A percentile compares a stretch with the other conserved stretches of the same genome.
phyloP scores from a whole-genome alignment of 2,797 vertebrate species.

The Rhinogobio ventralis region DNA sequence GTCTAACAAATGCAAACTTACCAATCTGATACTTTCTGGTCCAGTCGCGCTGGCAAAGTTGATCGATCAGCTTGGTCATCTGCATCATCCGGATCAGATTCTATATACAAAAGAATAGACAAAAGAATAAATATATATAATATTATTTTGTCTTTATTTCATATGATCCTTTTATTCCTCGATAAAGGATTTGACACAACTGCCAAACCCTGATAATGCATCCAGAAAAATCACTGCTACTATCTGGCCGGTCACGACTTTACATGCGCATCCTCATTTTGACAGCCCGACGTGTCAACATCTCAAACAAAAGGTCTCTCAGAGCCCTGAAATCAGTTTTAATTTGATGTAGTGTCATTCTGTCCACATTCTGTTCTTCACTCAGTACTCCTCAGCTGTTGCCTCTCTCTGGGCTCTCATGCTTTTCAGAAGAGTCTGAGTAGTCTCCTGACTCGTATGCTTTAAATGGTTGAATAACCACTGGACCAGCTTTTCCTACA shows the following conservation, averaged over 20 bases:
- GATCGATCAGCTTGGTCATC: too few species aligned
- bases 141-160: not conserved
- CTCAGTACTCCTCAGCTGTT: constrained; percentile 6
- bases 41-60: too few species aligned
- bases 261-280: constrained; percentile 4
- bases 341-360: constrained; percentile 36
- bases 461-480: constrained; percentile 24
- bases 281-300: constrained; percentile 14
- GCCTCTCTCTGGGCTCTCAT: not conserved
- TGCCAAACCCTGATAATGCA: not conserved
- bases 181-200: constrained; percentile 13
- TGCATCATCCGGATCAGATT: too few species aligned
- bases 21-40: too few species aligned
- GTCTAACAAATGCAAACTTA: too few species aligned
- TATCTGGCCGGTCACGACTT: not conserved
- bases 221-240: not conserved
- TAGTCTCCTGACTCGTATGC: constrained; percentile 16
- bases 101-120: too few species aligned
- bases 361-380: constrained; percentile 3
- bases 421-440: not conserved
- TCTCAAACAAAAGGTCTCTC: constrained; percentile 30
- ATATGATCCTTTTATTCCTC: not conserved
- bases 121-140: too few species aligned
- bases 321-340: constrained; percentile 16
- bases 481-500: constrained; percentile 45